Conservation (phyloP, 2,113 vertebrate species). For the Limanda limanda region DNA sequence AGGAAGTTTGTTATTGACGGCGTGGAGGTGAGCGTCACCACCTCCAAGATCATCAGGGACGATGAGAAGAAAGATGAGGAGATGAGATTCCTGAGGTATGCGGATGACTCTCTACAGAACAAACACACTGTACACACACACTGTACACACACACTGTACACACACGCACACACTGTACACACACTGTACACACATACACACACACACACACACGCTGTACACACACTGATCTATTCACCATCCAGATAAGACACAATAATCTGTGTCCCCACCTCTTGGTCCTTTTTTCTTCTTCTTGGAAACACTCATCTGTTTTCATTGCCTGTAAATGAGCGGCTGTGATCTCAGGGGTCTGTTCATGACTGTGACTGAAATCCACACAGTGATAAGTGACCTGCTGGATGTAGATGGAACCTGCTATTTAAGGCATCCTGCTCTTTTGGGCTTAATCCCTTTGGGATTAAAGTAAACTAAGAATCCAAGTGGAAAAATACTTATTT, state of each 20-base stretch:
- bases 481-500: slow-evolving; percentile 38
- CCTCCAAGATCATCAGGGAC: slow-evolving; percentile 95
- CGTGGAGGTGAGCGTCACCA: slow-evolving; percentile 95
- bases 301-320: not conserved
- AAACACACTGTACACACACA: not conserved
- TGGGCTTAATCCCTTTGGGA: slow-evolving; percentile 6
- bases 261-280: not conserved
- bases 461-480: slow-evolving; percentile 17
- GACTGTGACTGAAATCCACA: not conserved
- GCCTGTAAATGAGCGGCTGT: not conserved
- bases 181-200: not conserved
- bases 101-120: not conserved
- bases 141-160: too few species aligned
- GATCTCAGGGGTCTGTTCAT: not conserved
- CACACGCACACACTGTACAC: too few species aligned
- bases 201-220: too few species aligned
- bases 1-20: slow-evolving; percentile 94
- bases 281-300: not conserved
- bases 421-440: slow-evolving; percentile 39
- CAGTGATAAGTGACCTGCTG: not conserved
- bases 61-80: slow-evolving; percentile 99
- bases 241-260: not conserved
- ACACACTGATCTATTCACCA: not conserved
- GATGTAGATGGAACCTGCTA: slow-evolving; percentile 15
- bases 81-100: slow-evolving; percentile 96